Evolutionary conservation across 2,888 invertebrate species (phyloP).

Genomic region (Campoletis raptor): DNA sequence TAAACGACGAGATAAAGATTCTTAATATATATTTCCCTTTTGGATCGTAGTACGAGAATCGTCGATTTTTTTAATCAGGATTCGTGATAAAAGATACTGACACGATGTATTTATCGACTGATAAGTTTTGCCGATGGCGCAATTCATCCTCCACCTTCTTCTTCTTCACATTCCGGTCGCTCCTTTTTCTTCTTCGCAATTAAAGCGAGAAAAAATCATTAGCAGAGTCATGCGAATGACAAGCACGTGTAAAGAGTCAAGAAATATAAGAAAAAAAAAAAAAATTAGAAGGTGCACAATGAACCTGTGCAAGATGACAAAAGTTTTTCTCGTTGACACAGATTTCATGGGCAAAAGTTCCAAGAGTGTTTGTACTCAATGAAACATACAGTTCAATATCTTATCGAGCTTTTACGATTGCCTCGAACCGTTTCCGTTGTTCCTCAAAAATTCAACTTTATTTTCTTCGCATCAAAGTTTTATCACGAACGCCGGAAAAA

Average conservation of each 20-base stretch:
- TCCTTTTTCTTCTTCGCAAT: not conserved
- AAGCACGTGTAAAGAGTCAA: not conserved
- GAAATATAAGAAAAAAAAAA: not conserved
- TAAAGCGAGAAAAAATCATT: not conserved
- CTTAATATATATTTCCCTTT: not conserved
- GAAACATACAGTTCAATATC: conserved; percentile 13
- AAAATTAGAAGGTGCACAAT: not conserved
- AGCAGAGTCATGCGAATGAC: conserved; percentile 4
- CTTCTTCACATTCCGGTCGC: not conserved
- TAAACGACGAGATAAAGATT: conserved; percentile 8
- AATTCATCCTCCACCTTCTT: not conserved
- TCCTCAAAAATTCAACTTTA: not conserved
- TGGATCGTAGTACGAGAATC: not conserved
- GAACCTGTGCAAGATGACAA: not conserved
- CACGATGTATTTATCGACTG: not conserved
- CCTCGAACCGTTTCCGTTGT: conserved; percentile 1
- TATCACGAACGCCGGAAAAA: not conserved
- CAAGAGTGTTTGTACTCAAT: not conserved
- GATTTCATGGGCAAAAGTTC: not conserved
- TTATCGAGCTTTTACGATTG: conserved; percentile 17
- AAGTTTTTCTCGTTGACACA: conserved; percentile 1
- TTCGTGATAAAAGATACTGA: not conserved
- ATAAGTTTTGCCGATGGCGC: conserved; percentile 12
- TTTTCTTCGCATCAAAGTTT: not conserved
- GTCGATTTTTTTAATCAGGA: conserved; percentile 4